These are phyloP conservation scores for Hylaea fasciaria DNA, from an alignment of 2,888 invertebrate species.

Conservation along the genomic window DNA sequence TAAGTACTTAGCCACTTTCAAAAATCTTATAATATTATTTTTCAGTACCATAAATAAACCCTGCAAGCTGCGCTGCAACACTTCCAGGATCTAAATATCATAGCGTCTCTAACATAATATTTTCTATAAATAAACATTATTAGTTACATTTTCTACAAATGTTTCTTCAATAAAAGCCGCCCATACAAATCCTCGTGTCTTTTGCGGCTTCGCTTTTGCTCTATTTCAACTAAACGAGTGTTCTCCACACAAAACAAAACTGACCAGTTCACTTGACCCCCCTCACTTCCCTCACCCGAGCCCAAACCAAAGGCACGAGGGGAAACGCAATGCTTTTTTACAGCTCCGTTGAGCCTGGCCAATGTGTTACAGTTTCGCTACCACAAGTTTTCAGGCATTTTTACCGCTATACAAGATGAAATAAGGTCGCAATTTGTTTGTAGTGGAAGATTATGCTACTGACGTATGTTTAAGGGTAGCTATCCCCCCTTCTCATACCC, in stretches of 20 bases:
- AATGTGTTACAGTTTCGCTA: slow-evolving; percentile 40
- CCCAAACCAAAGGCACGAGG: slow-evolving; percentile 41
- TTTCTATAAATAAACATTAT: too few relatives aligned
- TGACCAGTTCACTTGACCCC: slow-evolving; percentile 49
- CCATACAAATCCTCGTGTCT: slow-evolving; percentile 1
- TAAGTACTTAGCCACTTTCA: too few relatives aligned
- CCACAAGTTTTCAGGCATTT: slow-evolving; percentile 15
- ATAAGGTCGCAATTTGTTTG: slow-evolving; percentile 50
- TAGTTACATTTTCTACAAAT: too few relatives aligned
- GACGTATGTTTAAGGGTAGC: slow-evolving; percentile 40
- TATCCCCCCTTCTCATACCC: slow-evolving; percentile 49
- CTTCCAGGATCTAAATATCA: too few relatives aligned
- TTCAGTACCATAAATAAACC: too few relatives aligned
- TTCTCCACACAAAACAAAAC: slow-evolving; percentile 54
- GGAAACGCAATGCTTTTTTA: slow-evolving; percentile 60
- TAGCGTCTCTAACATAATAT: too few relatives aligned
- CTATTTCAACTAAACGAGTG: slow-evolving; percentile 61
- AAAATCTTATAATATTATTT: too few relatives aligned
- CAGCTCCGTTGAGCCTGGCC: slow-evolving; percentile 66
- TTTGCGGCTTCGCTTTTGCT: slow-evolving; percentile 48
- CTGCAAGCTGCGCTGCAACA: too few relatives aligned
- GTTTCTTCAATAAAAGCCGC: not conserved
- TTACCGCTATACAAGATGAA: not conserved
- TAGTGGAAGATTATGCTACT: slow-evolving; percentile 1
- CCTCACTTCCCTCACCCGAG: slow-evolving; percentile 41